A percentile compares a stretch with the other conserved stretches of the same genome.
Evolutionary conservation across 1,140 invertebrate species (phyloP).

Genomic region (Brachionus rotundiformis): DNA sequence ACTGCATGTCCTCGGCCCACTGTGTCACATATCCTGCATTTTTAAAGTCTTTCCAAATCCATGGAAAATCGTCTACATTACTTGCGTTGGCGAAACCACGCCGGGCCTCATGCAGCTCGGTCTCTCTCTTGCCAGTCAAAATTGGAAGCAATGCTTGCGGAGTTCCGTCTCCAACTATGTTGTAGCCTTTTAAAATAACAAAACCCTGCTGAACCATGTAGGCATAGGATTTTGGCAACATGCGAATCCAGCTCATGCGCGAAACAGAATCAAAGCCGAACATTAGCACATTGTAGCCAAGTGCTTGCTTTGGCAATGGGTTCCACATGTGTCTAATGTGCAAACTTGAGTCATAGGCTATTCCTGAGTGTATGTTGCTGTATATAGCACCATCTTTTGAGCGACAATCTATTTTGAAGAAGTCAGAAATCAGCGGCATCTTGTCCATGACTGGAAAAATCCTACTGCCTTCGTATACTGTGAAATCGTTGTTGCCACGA

Average conservation of each 20-base stretch:
- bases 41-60: constrained; percentile 63
- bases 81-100: constrained; percentile 72
- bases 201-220: constrained; percentile 70
- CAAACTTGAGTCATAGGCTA: constrained; percentile 55
- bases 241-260: constrained; percentile 79
- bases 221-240: constrained; percentile 77
- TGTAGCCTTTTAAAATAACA: constrained; percentile 51
- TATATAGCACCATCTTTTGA: constrained; percentile 56
- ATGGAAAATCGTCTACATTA: constrained; percentile 73
- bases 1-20: constrained; percentile 82
- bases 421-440: constrained; percentile 55
- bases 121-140: constrained; percentile 79
- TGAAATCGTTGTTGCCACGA: constrained; percentile 23
- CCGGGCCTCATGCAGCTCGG: constrained; percentile 81
- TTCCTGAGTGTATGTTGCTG: constrained; percentile 58
- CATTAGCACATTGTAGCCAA: constrained; percentile 78
- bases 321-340: constrained; percentile 66
- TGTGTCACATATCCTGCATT: constrained; percentile 72
- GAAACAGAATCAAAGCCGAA: constrained; percentile 88
- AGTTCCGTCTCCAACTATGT: constrained; percentile 55
- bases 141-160: constrained; percentile 68
- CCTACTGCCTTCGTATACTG: constrained; percentile 4
- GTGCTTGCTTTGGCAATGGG: constrained; percentile 64
- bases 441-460: constrained; percentile 54
- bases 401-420: constrained; percentile 58